Percentiles rank a stretch among this genome's conserved stretches.
Evolutionary conservation across 2,113 vertebrate genomes (phyloP).

Genomic region (Empidonax traillii): DNA sequence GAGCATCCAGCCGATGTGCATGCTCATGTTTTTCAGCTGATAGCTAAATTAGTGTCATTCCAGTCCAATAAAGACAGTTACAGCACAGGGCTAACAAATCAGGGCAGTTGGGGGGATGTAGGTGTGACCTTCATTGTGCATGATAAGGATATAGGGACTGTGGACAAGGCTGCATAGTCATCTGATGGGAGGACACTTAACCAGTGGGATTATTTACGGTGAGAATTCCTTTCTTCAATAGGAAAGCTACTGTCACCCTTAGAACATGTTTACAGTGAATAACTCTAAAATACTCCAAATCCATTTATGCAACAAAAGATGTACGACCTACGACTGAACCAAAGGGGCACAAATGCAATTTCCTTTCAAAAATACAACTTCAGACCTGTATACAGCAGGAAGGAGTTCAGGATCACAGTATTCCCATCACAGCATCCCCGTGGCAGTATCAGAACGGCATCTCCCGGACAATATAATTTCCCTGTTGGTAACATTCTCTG

Average conservation of each 20-base stretch:
- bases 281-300: not conserved
- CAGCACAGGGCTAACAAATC: not conserved
- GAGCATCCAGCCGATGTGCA: accelerated
- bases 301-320: not conserved
- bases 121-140: not conserved
- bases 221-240: not conserved
- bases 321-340: not conserved
- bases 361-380: not conserved
- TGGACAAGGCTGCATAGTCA: not conserved
- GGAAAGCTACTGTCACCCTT: not conserved
- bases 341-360: not conserved
- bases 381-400: not conserved
- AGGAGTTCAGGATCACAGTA: not conserved
- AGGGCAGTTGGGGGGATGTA: not conserved
- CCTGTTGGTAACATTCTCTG: not conserved
- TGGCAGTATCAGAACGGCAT: not conserved
- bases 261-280: not conserved
- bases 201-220: not conserved
- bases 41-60: not conserved
- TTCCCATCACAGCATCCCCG: not conserved
- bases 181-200: not conserved
- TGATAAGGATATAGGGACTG: not conserved
- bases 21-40: not conserved
- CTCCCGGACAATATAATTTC: not conserved
- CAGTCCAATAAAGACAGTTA: not conserved